Evolutionary conservation across 2,797 vertebrate genomes (phyloP), one percentile per base, ranked within the genome.

Genomic region (Chelon auratus): DNA sequence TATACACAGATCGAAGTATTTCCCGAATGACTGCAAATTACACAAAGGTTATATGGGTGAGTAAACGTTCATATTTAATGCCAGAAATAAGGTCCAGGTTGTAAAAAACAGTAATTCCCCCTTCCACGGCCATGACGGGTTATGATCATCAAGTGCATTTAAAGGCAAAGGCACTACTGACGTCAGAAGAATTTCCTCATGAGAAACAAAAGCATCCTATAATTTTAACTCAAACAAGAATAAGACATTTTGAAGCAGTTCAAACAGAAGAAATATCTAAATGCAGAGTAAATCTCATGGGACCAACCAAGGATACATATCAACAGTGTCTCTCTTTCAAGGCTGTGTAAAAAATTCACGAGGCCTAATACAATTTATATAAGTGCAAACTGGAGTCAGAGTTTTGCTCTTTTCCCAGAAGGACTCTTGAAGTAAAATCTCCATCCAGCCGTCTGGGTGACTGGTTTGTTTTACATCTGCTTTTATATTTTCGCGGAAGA

Each of bases 301-400:
- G 60, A 62, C 36, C 22, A 59, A 47, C 26, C 30, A 58, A 26
- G 18, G 57, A 54, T 45, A 62, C 66, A 60, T 42, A 63, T 73
- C 48, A 62, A 63, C 59, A 60, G 43, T 7, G 24, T 43, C 50
- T 78, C 62, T 62, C 63, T 68, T 64, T 53, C 2, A 7, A 51
- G 54, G 18, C 17, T 42, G 45, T 74, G 45, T 77, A 59, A 84
- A 84, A 77, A 66, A 69, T 55, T 55, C 0, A 86, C 64, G 52
- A 74, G 17, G 36, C 20, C n/a, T 18, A 47, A 72, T 56, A 47
- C 13, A 65, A 30, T 69, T 78, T 59, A 57, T 45, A 68, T 77
- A 53, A 77, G 52, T 18, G 54, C 43, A 72, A 66, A 56, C 53
- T 42, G 58, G 8, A 17, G 43, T 8, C 45, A 10, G 4, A 18